These are phyloP conservation scores for Argyresthia goedartella DNA, from an alignment of 2,888 invertebrate genomes.

Conservation along the genomic window DNA sequence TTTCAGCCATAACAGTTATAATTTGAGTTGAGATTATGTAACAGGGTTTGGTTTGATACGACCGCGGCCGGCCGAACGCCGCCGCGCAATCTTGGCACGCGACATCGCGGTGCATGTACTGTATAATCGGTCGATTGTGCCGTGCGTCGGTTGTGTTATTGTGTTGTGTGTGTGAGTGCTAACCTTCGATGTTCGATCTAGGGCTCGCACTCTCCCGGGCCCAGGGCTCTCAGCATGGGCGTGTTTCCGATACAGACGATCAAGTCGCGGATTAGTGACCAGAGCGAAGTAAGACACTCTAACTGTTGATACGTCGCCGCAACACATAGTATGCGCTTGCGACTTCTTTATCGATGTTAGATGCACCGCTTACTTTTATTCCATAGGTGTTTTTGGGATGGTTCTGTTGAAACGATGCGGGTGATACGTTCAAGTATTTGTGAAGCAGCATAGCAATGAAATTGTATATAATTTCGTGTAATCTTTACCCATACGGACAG, in stretches of 20 bases:
- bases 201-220: constrained; percentile 94
- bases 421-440: too few relatives aligned
- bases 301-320: not conserved
- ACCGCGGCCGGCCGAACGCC: not conserved
- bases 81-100: not conserved
- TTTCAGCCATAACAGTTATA: not conserved
- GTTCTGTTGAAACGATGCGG: constrained; percentile 2
- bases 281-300: constrained; percentile 89
- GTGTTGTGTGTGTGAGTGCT: constrained; percentile 75
- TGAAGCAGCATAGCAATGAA: too few relatives aligned
- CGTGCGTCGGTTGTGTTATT: constrained; percentile 44
- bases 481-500: too few relatives aligned
- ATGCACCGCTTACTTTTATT: constrained; percentile 61
- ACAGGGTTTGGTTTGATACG: too few relatives aligned
- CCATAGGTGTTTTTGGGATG: constrained; percentile 37
- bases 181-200: constrained; percentile 71
- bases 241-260: constrained; percentile 91
- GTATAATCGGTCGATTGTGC: too few relatives aligned
- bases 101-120: not conserved
- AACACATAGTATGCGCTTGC: constrained; percentile 35
- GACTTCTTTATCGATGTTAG: constrained; percentile 59
- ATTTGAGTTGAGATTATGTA: not conserved
- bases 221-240: constrained; percentile 91
- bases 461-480: too few relatives aligned
- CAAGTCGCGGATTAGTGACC: constrained; percentile 88